Evolutionary conservation across 2,113 vertebrate species (phyloP).

Genomic region (Condylura cristata): DNA sequence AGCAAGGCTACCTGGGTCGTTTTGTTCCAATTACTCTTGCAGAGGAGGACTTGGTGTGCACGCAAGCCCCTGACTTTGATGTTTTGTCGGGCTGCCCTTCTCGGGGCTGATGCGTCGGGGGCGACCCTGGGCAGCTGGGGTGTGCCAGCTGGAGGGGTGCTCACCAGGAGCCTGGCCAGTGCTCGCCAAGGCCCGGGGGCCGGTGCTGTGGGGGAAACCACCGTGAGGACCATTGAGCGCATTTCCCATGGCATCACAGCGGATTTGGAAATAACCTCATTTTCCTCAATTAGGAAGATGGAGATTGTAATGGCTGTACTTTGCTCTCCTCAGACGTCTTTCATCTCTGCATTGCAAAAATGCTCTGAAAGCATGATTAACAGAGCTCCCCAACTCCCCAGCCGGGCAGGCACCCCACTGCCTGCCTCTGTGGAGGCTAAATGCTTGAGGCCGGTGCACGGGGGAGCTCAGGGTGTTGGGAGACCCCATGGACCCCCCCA

Average conservation of each 20-base stretch:
- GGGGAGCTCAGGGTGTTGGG: conserved; percentile 29
- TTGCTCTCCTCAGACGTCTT: conserved; percentile 76
- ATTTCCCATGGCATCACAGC: conserved; percentile 67
- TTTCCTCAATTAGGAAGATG: conserved; percentile 83
- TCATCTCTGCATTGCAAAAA: conserved; percentile 77
- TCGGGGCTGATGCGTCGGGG: conserved; percentile 54
- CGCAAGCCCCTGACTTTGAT: conserved; percentile 81
- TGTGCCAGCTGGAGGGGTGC: background rate
- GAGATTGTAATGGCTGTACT: conserved; percentile 76
- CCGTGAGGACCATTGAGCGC: conserved; percentile 12
- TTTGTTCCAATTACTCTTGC: conserved; percentile 84
- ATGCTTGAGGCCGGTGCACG: conserved; percentile 59
- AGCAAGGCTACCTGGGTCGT: conserved; percentile 82
- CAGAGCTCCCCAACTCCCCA: conserved; percentile 41
- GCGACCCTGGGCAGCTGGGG: conserved; percentile 44
- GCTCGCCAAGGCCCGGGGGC: background rate
- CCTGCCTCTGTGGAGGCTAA: conserved; percentile 47
- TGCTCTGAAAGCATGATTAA: conserved; percentile 77
- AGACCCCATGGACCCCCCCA: background rate
- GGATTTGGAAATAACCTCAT: conserved; percentile 80
- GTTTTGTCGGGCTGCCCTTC: conserved; percentile 67
- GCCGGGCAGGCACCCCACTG: conserved; percentile 49
- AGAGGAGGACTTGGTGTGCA: conserved; percentile 78
- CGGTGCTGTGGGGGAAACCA: background rate
- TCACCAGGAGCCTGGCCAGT: background rate